Conservation (phyloP, 2,797 vertebrate genomes). For the Acanthurus tractus region DNA sequence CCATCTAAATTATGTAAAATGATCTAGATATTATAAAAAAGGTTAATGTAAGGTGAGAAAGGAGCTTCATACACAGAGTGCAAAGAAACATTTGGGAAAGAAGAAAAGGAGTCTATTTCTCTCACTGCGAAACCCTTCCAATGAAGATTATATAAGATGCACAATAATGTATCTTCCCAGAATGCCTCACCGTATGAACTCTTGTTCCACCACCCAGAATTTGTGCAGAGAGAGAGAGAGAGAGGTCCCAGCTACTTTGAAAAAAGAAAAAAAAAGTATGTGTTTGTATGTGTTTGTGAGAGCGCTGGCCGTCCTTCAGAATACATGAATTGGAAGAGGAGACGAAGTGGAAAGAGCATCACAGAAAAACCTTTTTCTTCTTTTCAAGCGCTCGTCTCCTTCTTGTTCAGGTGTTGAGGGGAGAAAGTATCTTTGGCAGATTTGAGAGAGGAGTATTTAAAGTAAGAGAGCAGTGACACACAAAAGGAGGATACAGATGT, state of each 20-base stretch:
- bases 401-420: conserved; percentile 4
- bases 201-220: background rate
- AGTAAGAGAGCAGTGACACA: background rate
- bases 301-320: conserved; percentile 7
- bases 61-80: background rate
- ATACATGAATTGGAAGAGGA: conserved; percentile 26
- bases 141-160: conserved; percentile 8
- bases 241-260: background rate
- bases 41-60: background rate
- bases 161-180: background rate
- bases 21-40: conserved; percentile 6
- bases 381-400: conserved; percentile 15
- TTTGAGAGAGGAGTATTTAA: conserved; percentile 37
- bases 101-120: background rate
- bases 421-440: conserved; percentile 21
- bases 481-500: conserved; percentile 14
- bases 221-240: background rate
- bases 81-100: background rate
- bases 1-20: background rate
- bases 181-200: background rate
- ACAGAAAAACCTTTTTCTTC: conserved; percentile 30
- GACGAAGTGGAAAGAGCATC: conserved; percentile 4
- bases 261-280: background rate
- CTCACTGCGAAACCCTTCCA: background rate
- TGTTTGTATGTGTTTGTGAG: background rate